phyloP scores from a whole-genome alignment of 2,888 invertebrate genomes.

The Melanophora roralis region DNA sequence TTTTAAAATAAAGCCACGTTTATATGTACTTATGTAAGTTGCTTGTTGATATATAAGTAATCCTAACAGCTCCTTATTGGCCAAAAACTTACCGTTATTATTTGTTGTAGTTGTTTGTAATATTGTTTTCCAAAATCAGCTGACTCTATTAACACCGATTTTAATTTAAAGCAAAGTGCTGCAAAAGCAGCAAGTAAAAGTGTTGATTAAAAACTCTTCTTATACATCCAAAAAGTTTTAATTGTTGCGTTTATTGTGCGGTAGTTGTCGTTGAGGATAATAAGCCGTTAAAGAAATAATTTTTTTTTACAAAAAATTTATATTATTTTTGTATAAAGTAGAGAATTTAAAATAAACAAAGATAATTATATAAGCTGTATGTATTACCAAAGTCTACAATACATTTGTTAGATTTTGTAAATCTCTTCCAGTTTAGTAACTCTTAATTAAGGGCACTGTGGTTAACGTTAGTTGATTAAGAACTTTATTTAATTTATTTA shows the following conservation, averaged over 20 bases:
- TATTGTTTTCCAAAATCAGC: conserved; percentile 27
- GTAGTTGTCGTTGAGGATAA: no score
- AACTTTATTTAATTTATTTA: background rate
- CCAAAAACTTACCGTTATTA: conserved; percentile 25
- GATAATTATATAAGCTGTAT: no score
- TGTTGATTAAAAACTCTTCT: no score
- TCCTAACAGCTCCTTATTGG: background rate
- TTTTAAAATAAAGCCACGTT: no score
- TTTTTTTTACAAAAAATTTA: no score
- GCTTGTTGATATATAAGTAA: no score
- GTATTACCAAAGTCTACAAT: background rate
- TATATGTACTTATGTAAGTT: no score
- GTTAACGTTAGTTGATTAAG: conserved; percentile 38
- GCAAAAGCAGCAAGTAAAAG: conserved; percentile 5
- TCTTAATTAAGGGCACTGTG: conserved; percentile 50
- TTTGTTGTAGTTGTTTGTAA: background rate
- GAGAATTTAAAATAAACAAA: no score
- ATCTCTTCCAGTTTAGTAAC: conserved; percentile 7
- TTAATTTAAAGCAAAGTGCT: background rate
- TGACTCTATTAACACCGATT: conserved; percentile 23
- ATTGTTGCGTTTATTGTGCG: background rate
- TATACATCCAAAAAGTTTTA: no score
- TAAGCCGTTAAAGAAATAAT: no score
- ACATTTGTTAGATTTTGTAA: conserved; percentile 15
- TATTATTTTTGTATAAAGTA: no score